phyloP scores from a whole-genome alignment of 2,888 invertebrate species.

The Panopea generosa region DNA sequence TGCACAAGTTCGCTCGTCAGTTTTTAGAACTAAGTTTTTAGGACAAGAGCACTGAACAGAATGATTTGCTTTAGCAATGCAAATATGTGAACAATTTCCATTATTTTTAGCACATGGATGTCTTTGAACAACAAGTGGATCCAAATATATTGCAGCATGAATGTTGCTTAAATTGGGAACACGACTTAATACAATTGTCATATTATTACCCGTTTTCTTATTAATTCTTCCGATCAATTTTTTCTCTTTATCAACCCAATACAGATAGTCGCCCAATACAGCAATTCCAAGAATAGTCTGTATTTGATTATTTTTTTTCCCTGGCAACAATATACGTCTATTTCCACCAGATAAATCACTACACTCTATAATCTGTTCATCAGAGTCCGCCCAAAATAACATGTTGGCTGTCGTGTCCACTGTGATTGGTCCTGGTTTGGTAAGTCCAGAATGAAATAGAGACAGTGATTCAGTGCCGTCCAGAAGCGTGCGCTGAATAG shows the following conservation, averaged over 20 bases:
- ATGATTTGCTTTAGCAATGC: conserved; percentile 89
- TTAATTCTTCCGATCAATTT: conserved; percentile 89
- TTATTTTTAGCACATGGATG: conserved; percentile 85
- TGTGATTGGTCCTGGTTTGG: conserved; percentile 83
- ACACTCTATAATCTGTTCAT: conserved; percentile 91
- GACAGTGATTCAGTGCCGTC: conserved; percentile 89
- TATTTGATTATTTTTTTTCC: conserved; percentile 86
- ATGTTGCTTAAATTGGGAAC: conserved; percentile 90
- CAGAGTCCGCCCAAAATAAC: conserved; percentile 93
- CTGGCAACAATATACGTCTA: conserved; percentile 84
- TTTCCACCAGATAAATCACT: conserved; percentile 91
- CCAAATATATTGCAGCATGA: conserved; percentile 81
- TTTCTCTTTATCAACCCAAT: conserved; percentile 92
- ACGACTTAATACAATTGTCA: conserved; percentile 87
- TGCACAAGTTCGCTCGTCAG: conserved; percentile 88
- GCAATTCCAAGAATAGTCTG: conserved; percentile 90
- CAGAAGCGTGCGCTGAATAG: conserved; percentile 92
- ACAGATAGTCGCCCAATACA: conserved; percentile 88
- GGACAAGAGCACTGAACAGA: conserved; percentile 90
- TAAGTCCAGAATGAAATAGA: conserved; percentile 80
- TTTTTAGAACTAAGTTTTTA: conserved; percentile 88
- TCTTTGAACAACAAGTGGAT: conserved; percentile 56
- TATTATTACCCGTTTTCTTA: conserved; percentile 89
- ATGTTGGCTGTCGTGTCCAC: conserved; percentile 87
- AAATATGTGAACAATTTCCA: conserved; percentile 98